Base-by-base conservation (phyloP, 2,888 invertebrate species). In the Drosophila subquinaria region DNA sequence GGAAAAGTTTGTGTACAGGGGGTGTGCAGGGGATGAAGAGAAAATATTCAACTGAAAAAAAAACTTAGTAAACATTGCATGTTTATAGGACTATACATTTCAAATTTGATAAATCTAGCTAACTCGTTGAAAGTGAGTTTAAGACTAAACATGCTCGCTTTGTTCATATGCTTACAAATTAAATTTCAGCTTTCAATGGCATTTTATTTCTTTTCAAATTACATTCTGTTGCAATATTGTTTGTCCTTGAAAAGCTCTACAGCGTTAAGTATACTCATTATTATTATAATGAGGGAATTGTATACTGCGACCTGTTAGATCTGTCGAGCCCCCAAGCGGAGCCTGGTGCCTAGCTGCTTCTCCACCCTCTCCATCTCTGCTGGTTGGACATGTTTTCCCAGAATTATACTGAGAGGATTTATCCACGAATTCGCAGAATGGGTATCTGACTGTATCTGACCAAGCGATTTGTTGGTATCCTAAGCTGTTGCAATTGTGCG, bases 221-320 rank as follows among this genome's bases (percentile, higher is more conserved):
- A 35, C 35, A 57, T 57, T 57, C 56, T 57, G 56, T 57, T 36
- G 35, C 56, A 57, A 57, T 57, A 45, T 57, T 57, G 45, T 57
- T 45, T 36, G 56, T 57, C 56, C 56, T 45, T 57, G 56, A 57
- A 45, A 57, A 35, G 56, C 56, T 45, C 45, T 36, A 57, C 35
- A 57, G 35, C 56, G 35, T 45, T 57, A 57, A 57, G 56, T 57
- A 57, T 57, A 45, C 56, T 57, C 56, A 57, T 57, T 57, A 57
- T 57, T 35, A 45, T 45, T 57, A 36, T 57, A 57, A 57, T 57
- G 56, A 57, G 56, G 45, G 56, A 57, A 57, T 57, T 57, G 56
- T 57, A 57, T 57, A 35, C 56, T 36, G 45, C 20, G 56, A 45
- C 56, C 56, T 57, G 56, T 57, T 45, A 57, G 45, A 57, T 57